Evolutionary conservation across 1,140 invertebrate genomes (phyloP).

Genomic region (Brachionus plicatilis): DNA sequence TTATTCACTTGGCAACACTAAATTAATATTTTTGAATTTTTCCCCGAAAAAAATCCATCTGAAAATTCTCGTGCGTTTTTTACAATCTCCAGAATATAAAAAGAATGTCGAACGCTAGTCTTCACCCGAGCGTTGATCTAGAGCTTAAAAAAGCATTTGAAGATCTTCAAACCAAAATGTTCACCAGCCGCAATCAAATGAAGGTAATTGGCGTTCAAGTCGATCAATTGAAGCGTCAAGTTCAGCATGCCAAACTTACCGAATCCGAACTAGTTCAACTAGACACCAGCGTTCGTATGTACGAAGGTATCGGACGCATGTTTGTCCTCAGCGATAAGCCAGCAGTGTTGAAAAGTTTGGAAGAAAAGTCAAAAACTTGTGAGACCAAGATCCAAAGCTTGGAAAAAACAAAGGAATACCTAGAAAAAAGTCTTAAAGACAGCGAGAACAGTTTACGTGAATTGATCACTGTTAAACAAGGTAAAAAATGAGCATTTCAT

Average conservation of each 20-base stretch:
- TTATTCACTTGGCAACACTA: slow-evolving; percentile 5
- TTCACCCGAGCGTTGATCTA: slow-evolving; percentile 28
- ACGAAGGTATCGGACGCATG: slow-evolving; percentile 38
- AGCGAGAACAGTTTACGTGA: slow-evolving; percentile 33
- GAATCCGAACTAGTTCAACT: slow-evolving; percentile 8
- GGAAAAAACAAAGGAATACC: slow-evolving; percentile 22
- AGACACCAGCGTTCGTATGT: background rate
- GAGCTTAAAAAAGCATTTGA: slow-evolving; percentile 40
- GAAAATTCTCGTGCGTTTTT: slow-evolving; percentile 7
- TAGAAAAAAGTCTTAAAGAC: slow-evolving; percentile 34
- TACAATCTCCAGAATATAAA: background rate
- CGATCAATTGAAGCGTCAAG: slow-evolving; percentile 39
- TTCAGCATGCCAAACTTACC: slow-evolving; percentile 36
- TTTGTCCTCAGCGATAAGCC: slow-evolving; percentile 35
- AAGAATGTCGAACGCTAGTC: slow-evolving; percentile 2
- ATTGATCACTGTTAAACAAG: slow-evolving; percentile 22
- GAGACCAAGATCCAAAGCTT: background rate
- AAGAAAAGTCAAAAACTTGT: background rate
- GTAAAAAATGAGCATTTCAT: background rate
- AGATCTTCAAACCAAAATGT: slow-evolving; percentile 38
- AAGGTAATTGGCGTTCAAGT: slow-evolving; percentile 36
- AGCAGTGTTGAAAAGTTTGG: slow-evolving; percentile 9
- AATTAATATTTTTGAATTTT: slow-evolving; percentile 25
- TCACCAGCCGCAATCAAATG: slow-evolving; percentile 19
- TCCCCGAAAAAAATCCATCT: background rate